Evolutionary conservation across 2,797 vertebrate genomes (phyloP), one percentile per base, ranked within the genome.

Genomic region (Holocentrus rufus): DNA sequence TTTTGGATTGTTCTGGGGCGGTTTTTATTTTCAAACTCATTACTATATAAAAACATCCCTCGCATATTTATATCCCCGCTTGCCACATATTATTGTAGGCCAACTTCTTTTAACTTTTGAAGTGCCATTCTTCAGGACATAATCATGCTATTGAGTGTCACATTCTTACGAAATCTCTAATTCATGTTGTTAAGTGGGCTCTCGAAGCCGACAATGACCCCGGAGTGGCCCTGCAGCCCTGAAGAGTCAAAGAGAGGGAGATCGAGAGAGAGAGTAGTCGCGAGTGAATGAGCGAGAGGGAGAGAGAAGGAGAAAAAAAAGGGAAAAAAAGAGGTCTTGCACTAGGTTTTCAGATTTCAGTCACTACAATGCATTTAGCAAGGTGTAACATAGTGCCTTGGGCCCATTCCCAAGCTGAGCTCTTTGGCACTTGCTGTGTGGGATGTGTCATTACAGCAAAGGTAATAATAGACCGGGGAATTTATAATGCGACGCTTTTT

Each of bases 391-490:
- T 46, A 54, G 79, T 56, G 82, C 87, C 85, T 82, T 69, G 68
- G 85, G 87, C 89, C 82, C 67, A 60, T 82, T 89, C 84, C 70
- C 80, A 79, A 86, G 79, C 76, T 30, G 62, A 73, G 87, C 83
- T 90, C 83, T 88, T 90, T 90, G 85, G 84, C 80, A 81, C 84
- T 54, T 76, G 66, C 77, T 91, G 83, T 90, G 90, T 91, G 87
- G 88, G 84, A 89, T 87, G 85, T 86, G 87, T 89, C 87, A 88
- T 88, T 88, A 88, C 85, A 89, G 87, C 78, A 87, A 80, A 83
- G 86, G 89, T 87, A 89, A 91, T 92, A 90, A 90, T 89, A 87
- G 88, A 89, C 78, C 63, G 59, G 85, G 85, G 87, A 89, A 84
- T 90, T 90, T 89, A 85, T 90, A 87, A 90, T 89, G 82, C 84